Base-by-base conservation (phyloP, 2,113 vertebrate species). In the Colinus virginianus region DNA sequence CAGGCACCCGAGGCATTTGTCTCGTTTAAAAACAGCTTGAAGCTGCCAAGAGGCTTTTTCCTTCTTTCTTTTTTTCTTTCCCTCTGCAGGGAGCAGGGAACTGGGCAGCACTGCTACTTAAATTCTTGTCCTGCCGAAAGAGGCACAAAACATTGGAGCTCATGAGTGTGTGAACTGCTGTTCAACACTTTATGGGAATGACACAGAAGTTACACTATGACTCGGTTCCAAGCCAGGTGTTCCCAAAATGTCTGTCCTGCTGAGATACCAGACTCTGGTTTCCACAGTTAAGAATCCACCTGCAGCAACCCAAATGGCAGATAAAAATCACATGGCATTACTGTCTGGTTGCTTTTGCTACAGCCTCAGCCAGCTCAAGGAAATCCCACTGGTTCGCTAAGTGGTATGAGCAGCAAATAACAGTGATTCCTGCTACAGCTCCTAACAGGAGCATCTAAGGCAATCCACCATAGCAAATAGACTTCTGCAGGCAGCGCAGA, bases 1-100 rank as follows among this genome's bases (percentile, higher is more conserved):
- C 90, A 92, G 92, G 88, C 96, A 91, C 83, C 93, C 62, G 2
- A 12, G 55, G 68, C 78, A 91, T 93, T 90, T 92, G 94, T 95
- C 91, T 76, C 5, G 0, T 89, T 96, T 93, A 90, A 95, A 96
- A 94, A 89, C 90, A 87, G 89, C 84, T 43, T 45, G 28, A 93
- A 23, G 67, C 92, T 84, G 64, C 80, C 81, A 84, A 51, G 32
- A 93, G 58, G 42, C 11, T 22, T 62, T 34, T 89, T 83, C 22
- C 53, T 46, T 25, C 9, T 49, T 69, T 34, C 36, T 36, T 16
- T 61, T 59, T 22, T 36, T 59, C 8, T 7, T 40, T 40, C 40
- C 34, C 56, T 67, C 32, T 22, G 46, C 26, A 64, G 48, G 48
- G 74, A 84, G 32, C 9, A 43, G 58, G 40, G 76, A 81, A 77